These are phyloP conservation scores for Pectinophora gossypiella DNA, from an alignment of 1,140 invertebrate genomes.

Conservation along the genomic window DNA sequence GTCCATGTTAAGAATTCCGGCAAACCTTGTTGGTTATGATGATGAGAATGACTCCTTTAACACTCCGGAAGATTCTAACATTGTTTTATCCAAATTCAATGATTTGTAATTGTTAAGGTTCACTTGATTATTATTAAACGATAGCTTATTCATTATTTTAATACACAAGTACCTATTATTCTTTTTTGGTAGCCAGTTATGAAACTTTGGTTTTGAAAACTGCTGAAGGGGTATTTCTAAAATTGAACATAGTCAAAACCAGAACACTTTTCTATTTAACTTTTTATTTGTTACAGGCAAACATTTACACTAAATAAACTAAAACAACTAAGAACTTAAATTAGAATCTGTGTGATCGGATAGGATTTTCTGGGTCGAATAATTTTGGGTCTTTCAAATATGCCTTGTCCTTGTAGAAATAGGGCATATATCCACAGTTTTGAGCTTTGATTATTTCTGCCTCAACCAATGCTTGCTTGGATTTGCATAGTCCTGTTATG, in stretches of 20 bases:
- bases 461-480: slow-evolving; percentile 83
- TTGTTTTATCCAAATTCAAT: slow-evolving; percentile 44
- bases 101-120: slow-evolving; percentile 22
- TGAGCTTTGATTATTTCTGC: slow-evolving; percentile 84
- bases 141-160: too few relatives aligned
- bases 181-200: too few relatives aligned
- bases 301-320: slow-evolving; percentile 7
- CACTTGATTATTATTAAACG: too few relatives aligned
- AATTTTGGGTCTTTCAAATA: slow-evolving; percentile 90
- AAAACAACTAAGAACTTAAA: background rate
- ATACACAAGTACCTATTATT: too few relatives aligned
- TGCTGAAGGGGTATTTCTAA: too few relatives aligned
- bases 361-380: slow-evolving; percentile 89
- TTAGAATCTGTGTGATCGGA: slow-evolving; percentile 87
- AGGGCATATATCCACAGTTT: slow-evolving; percentile 85
- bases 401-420: slow-evolving; percentile 83
- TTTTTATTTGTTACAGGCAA: background rate
- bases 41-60: slow-evolving; percentile 58
- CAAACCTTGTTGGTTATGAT: slow-evolving; percentile 56
- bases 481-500: slow-evolving; percentile 91
- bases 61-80: slow-evolving; percentile 46
- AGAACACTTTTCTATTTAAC: background rate
- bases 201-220: too few relatives aligned
- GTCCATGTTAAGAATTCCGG: slow-evolving; percentile 56
- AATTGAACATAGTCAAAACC: too few relatives aligned